These are phyloP conservation scores for Craterocephalus amniculus DNA, from an alignment of 2,797 vertebrate species.

Conservation along the genomic window DNA sequence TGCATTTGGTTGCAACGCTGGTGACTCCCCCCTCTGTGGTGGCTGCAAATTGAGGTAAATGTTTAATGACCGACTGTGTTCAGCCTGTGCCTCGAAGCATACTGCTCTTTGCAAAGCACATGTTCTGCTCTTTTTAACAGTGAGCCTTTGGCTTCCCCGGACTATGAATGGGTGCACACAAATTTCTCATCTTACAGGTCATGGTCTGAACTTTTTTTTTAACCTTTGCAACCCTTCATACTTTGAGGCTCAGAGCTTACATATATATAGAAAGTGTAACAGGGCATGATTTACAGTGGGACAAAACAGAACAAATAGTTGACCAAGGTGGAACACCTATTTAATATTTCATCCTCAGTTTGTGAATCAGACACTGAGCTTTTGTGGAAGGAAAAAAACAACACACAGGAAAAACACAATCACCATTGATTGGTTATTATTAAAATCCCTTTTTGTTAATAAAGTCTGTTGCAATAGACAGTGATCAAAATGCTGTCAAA, in stretches of 20 bases:
- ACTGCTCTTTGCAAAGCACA: constrained; percentile 33
- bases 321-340: background rate
- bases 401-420: too few species aligned
- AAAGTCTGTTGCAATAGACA: background rate
- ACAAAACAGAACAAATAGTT: constrained; percentile 37
- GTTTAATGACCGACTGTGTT: constrained; percentile 63
- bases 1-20: constrained; percentile 29
- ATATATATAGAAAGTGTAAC: constrained; percentile 51
- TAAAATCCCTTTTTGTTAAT: background rate
- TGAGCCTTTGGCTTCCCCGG: background rate
- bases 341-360: constrained; percentile 17
- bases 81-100: constrained; percentile 21
- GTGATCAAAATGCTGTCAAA: background rate
- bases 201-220: background rate
- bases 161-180: background rate
- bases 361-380: constrained; percentile 9
- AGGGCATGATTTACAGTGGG: constrained; percentile 24
- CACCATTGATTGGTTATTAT: background rate
- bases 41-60: constrained; percentile 58
- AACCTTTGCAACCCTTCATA: background rate
- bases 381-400: background rate
- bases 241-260: constrained; percentile 21
- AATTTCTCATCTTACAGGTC: background rate
- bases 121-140: constrained; percentile 7
- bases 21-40: background rate